Evolutionary conservation across 2,888 invertebrate genomes (phyloP).

Genomic region (Amphiduros pacificus): DNA sequence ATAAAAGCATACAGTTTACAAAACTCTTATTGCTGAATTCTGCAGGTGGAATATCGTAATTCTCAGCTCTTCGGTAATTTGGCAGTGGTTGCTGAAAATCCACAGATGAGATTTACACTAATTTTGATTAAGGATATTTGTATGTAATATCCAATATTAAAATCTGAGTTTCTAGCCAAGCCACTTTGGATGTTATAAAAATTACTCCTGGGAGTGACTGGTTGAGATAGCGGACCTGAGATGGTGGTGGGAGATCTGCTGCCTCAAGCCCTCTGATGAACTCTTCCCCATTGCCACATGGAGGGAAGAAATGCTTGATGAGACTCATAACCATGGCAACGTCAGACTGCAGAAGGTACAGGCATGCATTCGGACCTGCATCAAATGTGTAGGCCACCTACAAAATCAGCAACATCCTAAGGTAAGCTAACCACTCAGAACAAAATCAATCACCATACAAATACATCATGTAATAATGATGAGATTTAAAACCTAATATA

Average conservation of each 20-base stretch:
- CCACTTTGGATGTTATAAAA: not conserved
- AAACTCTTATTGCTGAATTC: not conserved
- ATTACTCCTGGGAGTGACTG: not conserved
- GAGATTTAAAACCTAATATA: too few species aligned
- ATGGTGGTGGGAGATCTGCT: not conserved
- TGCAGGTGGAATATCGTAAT: not conserved
- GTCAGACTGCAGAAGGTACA: constrained; percentile 79
- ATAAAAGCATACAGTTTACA: not conserved
- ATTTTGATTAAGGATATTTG: too few species aligned
- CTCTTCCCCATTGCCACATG: constrained; percentile 23
- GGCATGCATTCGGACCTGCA: constrained; percentile 95
- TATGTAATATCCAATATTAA: too few species aligned
- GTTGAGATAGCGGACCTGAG: not conserved
- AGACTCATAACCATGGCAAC: constrained; percentile 72
- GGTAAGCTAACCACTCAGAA: too few species aligned
- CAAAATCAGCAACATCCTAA: too few species aligned
- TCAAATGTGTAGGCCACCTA: constrained; percentile 95
- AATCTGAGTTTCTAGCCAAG: not conserved
- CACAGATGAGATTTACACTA: too few species aligned
- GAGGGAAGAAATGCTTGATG: constrained; percentile 74
- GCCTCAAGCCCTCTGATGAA: constrained; percentile 33
- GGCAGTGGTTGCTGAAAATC: too few species aligned
- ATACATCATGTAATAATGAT: too few species aligned
- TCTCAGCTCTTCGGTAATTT: not conserved
- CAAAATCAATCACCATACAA: too few species aligned